A percentile compares a stretch with the other conserved stretches of the same genome.
Conservation (phyloP, 2,113 vertebrate species). For the Callorhinus ursinus region DNA sequence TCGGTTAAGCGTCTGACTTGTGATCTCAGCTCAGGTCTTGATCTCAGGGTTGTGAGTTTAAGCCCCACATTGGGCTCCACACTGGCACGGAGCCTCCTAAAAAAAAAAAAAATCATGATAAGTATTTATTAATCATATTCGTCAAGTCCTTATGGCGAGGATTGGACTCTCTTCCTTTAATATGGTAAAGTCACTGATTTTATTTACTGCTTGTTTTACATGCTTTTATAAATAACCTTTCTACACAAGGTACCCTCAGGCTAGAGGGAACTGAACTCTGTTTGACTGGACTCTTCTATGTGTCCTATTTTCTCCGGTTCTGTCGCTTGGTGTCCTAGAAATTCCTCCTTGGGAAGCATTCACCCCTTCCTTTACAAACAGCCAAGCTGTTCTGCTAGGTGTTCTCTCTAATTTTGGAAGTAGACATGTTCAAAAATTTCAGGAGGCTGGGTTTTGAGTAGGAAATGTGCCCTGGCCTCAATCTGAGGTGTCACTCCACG, state of each 20-base stretch:
- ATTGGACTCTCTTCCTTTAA: neutral
- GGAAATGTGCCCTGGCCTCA: neutral
- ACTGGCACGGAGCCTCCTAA: neutral
- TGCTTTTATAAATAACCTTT: conserved; percentile 3
- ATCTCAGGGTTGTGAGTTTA: neutral
- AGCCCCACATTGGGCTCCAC: neutral
- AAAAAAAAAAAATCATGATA: neutral
- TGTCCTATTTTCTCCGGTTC: conserved; percentile 27
- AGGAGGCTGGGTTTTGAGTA: neutral
- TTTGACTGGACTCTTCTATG: neutral
- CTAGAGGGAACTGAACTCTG: neutral
- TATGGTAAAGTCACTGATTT: neutral
- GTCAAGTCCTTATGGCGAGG: neutral
- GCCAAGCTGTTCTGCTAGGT: neutral
- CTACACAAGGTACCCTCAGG: neutral
- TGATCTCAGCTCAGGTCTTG: neutral
- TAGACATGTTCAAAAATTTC: neutral
- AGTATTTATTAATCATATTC: neutral
- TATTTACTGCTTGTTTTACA: conserved; percentile 11
- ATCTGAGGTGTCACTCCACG: neutral
- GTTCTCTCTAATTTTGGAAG: conserved; percentile 42
- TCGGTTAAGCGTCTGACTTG: neutral
- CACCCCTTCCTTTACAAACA: neutral
- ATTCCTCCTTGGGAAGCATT: conserved; percentile 31
- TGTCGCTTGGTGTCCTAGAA: conserved; percentile 41